phyloP scores from a whole-genome alignment of 2,888 invertebrate genomes.

The Colletes collaris region DNA sequence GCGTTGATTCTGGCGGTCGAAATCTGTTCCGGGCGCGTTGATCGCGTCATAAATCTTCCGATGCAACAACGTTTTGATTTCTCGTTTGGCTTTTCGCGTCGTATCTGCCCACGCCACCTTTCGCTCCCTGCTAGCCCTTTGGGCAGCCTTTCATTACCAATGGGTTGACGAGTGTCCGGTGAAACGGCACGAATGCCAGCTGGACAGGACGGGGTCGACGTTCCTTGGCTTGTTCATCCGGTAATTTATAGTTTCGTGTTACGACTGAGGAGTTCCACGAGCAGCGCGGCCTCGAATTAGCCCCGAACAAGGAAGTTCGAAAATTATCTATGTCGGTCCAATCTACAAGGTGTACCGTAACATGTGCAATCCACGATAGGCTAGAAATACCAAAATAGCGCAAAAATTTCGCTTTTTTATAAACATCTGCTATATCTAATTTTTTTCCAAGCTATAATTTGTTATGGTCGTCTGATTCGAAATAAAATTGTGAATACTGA shows the following conservation, averaged over 20 bases:
- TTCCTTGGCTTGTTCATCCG: constrained; percentile 50
- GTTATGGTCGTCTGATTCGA: too few species aligned
- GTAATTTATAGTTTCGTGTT: constrained; percentile 60
- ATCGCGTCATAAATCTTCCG: too few species aligned
- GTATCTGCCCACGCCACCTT: background rate
- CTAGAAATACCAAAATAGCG: too few species aligned
- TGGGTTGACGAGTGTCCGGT: constrained; percentile 31
- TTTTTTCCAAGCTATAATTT: too few species aligned
- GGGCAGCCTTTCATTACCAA: constrained; percentile 25
- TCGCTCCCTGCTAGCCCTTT: background rate
- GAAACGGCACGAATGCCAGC: constrained; percentile 28
- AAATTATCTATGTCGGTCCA: constrained; percentile 50
- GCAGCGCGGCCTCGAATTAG: constrained; percentile 49
- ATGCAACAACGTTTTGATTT: background rate
- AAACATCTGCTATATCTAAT: too few species aligned
- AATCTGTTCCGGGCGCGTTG: too few species aligned
- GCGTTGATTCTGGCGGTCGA: too few species aligned
- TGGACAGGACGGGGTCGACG: constrained; percentile 30
- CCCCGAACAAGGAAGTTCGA: constrained; percentile 52
- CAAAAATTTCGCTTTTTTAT: too few species aligned
- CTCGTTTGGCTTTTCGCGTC: too few species aligned
- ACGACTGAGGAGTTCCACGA: constrained; percentile 29
- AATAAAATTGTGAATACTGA: too few species aligned
- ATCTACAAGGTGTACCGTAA: constrained; percentile 10
- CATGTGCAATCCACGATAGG: too few species aligned